phyloP scores from a whole-genome alignment of 2,888 invertebrate species.

The Clunio marinus region DNA sequence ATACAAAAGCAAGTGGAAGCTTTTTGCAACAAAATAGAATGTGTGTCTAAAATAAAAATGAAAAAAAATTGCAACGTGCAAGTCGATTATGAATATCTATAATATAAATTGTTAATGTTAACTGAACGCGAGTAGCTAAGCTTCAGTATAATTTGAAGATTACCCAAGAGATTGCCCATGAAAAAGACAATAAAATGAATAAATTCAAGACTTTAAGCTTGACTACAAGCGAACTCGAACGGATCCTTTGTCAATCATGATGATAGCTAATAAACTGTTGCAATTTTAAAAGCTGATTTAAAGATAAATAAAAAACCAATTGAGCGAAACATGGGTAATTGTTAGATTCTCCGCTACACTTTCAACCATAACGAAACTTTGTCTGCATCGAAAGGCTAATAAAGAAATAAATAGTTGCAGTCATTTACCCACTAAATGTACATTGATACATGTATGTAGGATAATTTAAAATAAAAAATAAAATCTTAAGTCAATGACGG shows the following conservation, averaged over 20 bases:
- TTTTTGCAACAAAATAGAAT: constrained; percentile 1
- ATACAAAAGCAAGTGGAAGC: neutral
- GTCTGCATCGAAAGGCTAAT: neutral
- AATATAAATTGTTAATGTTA: constrained; percentile 4
- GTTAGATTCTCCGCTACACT: neutral
- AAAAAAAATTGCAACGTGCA: neutral
- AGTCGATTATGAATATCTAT: too few species aligned
- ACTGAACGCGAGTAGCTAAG: neutral
- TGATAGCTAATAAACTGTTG: neutral
- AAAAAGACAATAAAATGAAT: neutral
- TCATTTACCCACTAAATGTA: too few species aligned
- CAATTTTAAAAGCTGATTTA: neutral
- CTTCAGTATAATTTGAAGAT: too few species aligned
- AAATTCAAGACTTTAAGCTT: neutral
- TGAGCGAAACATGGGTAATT: neutral
- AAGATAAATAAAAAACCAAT: constrained; percentile 24
- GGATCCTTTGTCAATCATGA: constrained; percentile 7
- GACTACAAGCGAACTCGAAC: neutral
- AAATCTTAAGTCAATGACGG: constrained; percentile 11
- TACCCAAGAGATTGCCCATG: too few species aligned
- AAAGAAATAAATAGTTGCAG: constrained; percentile 9
- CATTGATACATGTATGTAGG: too few species aligned
- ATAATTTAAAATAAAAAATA: neutral
- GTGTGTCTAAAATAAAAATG: neutral
- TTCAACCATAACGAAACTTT: neutral